phyloP scores from a whole-genome alignment of 1,140 invertebrate genomes.

The Drusus annulatus region DNA sequence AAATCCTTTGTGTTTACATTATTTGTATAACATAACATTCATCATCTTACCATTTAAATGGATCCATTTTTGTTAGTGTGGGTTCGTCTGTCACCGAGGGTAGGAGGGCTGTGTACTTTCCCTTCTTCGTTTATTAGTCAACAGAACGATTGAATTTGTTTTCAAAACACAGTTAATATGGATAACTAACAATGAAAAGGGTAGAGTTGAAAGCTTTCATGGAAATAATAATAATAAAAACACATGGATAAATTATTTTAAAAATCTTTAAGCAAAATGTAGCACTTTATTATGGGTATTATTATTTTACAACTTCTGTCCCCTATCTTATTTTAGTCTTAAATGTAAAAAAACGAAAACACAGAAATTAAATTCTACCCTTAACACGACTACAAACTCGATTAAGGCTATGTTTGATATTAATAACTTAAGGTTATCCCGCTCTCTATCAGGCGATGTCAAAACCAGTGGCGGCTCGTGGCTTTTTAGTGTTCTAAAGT shows the following conservation, averaged over 20 bases:
- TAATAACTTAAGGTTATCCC: too few relatives aligned
- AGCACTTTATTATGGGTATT: too few relatives aligned
- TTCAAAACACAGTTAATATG: neutral
- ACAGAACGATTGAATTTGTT: slow-evolving; percentile 15
- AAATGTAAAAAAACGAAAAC: too few relatives aligned
- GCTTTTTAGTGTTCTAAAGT: too few relatives aligned
- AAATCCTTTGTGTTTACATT: slow-evolving; percentile 35
- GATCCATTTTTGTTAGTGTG: slow-evolving; percentile 9
- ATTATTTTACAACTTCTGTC: too few relatives aligned
- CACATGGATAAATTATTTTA: too few relatives aligned
- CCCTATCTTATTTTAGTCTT: too few relatives aligned
- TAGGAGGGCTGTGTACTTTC: neutral
- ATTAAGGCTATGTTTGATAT: too few relatives aligned
- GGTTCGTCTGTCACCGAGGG: slow-evolving; percentile 27
- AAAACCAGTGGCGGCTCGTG: too few relatives aligned
- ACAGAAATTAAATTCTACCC: too few relatives aligned
- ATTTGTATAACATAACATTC: slow-evolving; percentile 46
- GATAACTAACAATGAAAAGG: neutral
- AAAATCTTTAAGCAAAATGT: neutral
- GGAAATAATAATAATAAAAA: neutral
- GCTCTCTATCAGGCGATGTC: too few relatives aligned
- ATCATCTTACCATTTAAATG: slow-evolving; percentile 46
- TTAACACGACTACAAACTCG: too few relatives aligned
- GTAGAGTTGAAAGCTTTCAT: neutral
- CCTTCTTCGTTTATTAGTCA: neutral